phyloP scores from a whole-genome alignment of 2,797 vertebrate genomes.

The Parambassis ranga region DNA sequence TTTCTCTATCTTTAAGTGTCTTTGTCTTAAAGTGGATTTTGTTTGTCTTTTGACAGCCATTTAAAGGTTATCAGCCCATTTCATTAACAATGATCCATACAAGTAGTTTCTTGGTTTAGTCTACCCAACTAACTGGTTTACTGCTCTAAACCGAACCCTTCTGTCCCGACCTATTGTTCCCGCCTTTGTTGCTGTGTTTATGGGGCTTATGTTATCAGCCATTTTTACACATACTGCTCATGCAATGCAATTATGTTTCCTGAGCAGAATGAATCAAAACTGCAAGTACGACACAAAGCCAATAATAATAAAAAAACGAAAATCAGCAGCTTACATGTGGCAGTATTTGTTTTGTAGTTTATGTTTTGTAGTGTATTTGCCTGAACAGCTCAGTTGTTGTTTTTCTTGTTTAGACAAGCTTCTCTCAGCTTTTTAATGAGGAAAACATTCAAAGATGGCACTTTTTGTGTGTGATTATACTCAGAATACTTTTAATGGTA shows the following conservation, averaged over 20 bases:
- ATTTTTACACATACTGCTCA: not conserved
- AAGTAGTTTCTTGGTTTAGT: too few relatives aligned
- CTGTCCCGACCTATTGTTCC: too few relatives aligned
- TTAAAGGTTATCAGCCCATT: too few relatives aligned
- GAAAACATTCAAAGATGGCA: not conserved
- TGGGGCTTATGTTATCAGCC: not conserved
- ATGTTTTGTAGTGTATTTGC: too few relatives aligned
- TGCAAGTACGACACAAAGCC: not conserved
- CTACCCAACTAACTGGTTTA: too few relatives aligned
- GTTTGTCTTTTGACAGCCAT: too few relatives aligned
- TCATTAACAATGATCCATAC: too few relatives aligned
- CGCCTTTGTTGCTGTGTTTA: not conserved
- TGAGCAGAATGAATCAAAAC: not conserved
- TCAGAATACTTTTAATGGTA: not conserved
- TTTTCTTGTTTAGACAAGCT: not conserved
- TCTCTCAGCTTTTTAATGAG: not conserved
- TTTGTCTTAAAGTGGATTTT: too few relatives aligned
- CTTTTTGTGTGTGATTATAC: not conserved
- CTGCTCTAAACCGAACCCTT: too few relatives aligned
- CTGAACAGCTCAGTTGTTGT: not conserved
- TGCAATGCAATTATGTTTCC: not conserved
- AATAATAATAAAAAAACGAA: too few relatives aligned
- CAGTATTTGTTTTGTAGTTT: not conserved
- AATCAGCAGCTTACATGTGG: not conserved
- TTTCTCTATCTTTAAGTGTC: too few relatives aligned